Conservation (phyloP, 2,113 vertebrate species). For the Trematomus loennbergii region DNA sequence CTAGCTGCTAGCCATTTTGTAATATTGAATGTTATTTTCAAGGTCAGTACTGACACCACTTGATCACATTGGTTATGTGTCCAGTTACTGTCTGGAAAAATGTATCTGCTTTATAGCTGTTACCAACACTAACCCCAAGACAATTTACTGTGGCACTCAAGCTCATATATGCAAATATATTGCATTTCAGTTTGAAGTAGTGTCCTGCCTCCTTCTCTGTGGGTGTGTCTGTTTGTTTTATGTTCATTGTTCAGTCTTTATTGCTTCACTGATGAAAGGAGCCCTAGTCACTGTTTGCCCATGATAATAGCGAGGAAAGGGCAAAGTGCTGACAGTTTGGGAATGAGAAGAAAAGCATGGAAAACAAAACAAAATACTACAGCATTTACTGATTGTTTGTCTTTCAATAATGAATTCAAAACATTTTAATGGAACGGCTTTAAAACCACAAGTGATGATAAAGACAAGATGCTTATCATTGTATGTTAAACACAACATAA, state of each 20-base stretch:
- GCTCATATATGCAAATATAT: no score
- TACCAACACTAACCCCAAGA: no score
- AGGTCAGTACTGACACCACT: no score
- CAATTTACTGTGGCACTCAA: no score
- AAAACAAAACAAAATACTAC: background rate
- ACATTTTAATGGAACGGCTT: background rate
- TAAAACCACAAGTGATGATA: background rate
- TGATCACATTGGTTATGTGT: no score
- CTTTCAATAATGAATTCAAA: background rate
- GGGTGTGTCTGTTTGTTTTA: background rate
- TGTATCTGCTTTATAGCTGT: no score
- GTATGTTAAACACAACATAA: no score
- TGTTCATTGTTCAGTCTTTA: background rate
- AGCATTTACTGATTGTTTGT: background rate
- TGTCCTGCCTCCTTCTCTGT: background rate
- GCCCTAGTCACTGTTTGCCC: background rate
- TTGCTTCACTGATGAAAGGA: background rate
- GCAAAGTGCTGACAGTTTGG: conserved; percentile 23
- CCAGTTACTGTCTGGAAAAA: no score
- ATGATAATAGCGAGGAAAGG: conserved; percentile 1
- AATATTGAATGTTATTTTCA: no score
- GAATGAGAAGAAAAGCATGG: background rate
- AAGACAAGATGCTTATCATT: background rate
- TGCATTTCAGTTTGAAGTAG: no score
- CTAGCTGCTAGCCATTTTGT: background rate